Evolutionary conservation across 2,113 vertebrate species (phyloP).

Genomic region (Lichenostomus cassidix): DNA sequence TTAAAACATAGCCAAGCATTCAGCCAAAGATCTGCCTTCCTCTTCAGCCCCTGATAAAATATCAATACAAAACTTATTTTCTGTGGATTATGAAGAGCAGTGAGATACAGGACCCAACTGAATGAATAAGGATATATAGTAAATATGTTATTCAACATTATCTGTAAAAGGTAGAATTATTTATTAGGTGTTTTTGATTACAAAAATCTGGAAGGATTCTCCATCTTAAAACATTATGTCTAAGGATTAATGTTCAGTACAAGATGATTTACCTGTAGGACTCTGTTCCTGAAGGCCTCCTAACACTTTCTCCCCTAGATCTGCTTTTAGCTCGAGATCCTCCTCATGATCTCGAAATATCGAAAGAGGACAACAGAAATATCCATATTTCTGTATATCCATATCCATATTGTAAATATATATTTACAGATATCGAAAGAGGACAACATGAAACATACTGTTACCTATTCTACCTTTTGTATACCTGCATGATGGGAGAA

Average conservation of each 20-base stretch:
- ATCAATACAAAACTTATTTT: not conserved
- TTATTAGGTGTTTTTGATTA: not conserved
- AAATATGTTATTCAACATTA: not conserved
- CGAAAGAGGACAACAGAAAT: not conserved
- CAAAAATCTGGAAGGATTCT: not conserved
- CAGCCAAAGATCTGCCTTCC: not conserved
- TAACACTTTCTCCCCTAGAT: not conserved
- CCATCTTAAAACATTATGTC: not conserved
- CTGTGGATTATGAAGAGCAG: not conserved
- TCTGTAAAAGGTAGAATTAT: not conserved
- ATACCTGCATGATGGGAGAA: not conserved
- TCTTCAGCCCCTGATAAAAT: not conserved
- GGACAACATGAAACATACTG: not conserved
- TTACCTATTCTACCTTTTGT: not conserved
- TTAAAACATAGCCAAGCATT: not conserved
- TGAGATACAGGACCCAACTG: not conserved
- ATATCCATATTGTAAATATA: no score
- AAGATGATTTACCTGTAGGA: not conserved
- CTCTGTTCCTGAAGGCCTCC: not conserved
- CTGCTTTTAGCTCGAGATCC: not conserved
- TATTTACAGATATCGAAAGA: not conserved
- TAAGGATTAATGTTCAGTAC: not conserved
- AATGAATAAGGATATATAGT: not conserved
- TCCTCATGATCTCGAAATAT: not conserved
- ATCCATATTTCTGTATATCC: no score